Conservation (phyloP, 1,140 invertebrate species). For the Drosophila orena region DNA sequence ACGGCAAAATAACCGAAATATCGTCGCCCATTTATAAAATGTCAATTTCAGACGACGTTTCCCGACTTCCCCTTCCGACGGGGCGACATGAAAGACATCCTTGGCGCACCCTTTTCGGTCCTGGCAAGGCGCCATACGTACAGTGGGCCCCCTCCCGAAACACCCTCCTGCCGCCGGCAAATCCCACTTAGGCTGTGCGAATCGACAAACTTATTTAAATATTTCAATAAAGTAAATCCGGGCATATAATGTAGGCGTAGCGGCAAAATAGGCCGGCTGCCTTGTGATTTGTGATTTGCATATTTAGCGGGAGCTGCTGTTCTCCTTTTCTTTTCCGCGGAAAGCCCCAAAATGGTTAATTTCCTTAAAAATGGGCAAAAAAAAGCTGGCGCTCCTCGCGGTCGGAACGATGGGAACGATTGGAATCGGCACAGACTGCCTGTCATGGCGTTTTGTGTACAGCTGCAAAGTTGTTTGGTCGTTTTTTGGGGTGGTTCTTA, state of each 20-base stretch:
- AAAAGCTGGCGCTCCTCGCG: conserved; percentile 25
- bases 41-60: conserved; percentile 73
- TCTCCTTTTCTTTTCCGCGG: conserved; percentile 5
- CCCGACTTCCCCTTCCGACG: conserved; percentile 24
- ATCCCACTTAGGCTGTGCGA: conserved; percentile 82
- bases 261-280: conserved; percentile 67
- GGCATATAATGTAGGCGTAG: conserved; percentile 37
- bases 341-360: conserved; percentile 70
- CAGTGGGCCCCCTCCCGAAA: neutral
- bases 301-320: conserved; percentile 51
- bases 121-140: conserved; percentile 56
- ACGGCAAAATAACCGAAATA: conserved; percentile 31
- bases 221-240: conserved; percentile 84
- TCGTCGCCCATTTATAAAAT: conserved; percentile 77
- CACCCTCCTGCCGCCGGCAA: conserved; percentile 29
- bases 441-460: conserved; percentile 65
- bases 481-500: conserved; percentile 65
- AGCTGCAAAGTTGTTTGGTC: conserved; percentile 51
- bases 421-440: conserved; percentile 61
- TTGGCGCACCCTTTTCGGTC: conserved; percentile 47
- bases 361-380: conserved; percentile 48
- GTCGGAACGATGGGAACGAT: conserved; percentile 59
- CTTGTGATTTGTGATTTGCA: conserved; percentile 59
- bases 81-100: conserved; percentile 55
- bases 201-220: conserved; percentile 84